Evolutionary conservation across 1,140 invertebrate species (phyloP).

Genomic region (Lordiphosa mommai): DNA sequence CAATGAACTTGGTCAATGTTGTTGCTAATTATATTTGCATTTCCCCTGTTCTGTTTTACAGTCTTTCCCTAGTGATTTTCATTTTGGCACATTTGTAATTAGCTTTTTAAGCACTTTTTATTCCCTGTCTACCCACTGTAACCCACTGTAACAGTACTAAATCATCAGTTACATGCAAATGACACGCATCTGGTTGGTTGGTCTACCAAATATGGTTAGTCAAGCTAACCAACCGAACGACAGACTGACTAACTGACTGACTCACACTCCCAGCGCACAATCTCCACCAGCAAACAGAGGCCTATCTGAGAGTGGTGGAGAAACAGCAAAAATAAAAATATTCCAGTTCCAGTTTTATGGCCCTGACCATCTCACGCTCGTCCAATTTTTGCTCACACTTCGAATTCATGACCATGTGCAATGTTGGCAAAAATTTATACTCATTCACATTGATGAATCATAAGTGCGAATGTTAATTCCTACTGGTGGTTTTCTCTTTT

Average conservation of each 20-base stretch:
- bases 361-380: conserved; percentile 63
- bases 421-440: conserved; percentile 7
- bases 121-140: neutral
- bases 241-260: conserved; percentile 20
- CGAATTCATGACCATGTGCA: conserved; percentile 50
- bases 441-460: neutral
- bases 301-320: conserved; percentile 12
- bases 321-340: neutral
- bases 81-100: conserved; percentile 47
- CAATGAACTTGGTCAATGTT: conserved; percentile 60
- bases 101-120: conserved; percentile 26
- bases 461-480: neutral
- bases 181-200: conserved; percentile 19
- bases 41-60: conserved; percentile 37
- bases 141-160: conserved; percentile 19
- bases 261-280: conserved; percentile 19
- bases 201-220: conserved; percentile 24
- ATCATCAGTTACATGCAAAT: conserved; percentile 50
- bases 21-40: conserved; percentile 63
- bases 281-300: conserved; percentile 16
- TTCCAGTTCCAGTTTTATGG: conserved; percentile 29
- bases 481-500: too few species aligned
- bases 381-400: conserved; percentile 32
- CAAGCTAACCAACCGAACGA: conserved; percentile 7
- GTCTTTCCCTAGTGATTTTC: too few species aligned